phyloP scores from a whole-genome alignment of 2,797 vertebrate genomes.

The Sylvilagus floridanus region DNA sequence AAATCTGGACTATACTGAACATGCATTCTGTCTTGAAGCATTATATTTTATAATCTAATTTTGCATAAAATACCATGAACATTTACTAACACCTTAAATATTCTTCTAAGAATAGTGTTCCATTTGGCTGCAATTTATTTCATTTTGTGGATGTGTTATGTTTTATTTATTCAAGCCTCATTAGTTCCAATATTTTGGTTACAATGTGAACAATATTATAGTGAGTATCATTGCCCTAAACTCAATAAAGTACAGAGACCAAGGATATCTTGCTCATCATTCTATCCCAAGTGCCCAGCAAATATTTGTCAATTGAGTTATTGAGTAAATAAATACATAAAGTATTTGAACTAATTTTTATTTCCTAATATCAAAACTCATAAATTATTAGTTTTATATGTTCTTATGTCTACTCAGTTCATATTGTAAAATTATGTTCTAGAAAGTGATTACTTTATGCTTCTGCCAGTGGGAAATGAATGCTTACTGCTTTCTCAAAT shows the following conservation, averaged over 20 bases:
- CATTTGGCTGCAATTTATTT: background rate
- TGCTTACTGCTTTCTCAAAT: background rate
- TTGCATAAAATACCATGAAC: background rate
- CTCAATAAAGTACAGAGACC: background rate
- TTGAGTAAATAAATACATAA: background rate
- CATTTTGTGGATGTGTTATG: background rate
- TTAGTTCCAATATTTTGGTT: constrained; percentile 1
- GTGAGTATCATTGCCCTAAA: background rate
- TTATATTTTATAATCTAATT: constrained; percentile 11
- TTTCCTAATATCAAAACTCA: background rate
- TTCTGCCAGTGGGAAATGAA: background rate
- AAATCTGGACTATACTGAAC: background rate
- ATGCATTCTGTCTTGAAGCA: background rate
- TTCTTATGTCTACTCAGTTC: background rate
- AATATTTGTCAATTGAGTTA: background rate
- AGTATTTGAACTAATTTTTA: constrained; percentile 38
- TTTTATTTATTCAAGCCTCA: background rate
- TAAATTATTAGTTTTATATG: background rate
- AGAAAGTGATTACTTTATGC: background rate
- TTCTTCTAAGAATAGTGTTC: background rate
- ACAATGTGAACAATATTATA: background rate
- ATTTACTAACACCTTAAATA: background rate
- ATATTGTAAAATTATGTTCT: background rate
- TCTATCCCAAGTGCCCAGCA: background rate
- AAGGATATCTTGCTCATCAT: background rate